These are phyloP conservation scores for Octopus sinensis DNA, from an alignment of 1,140 invertebrate species.

Conservation along the genomic window DNA sequence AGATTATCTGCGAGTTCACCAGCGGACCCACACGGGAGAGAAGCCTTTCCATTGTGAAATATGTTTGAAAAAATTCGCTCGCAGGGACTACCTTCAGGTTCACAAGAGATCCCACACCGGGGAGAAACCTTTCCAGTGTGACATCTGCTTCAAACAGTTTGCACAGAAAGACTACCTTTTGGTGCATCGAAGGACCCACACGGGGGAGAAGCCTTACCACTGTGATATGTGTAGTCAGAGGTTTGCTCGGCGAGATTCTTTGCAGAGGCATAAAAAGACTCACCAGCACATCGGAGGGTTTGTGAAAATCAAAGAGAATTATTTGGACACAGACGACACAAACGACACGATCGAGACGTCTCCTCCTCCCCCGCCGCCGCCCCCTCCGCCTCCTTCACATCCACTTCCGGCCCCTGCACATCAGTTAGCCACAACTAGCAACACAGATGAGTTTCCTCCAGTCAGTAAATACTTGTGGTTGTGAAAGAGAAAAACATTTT, in stretches of 20 bases:
- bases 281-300: neutral
- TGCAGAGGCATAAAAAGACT: slow-evolving; percentile 21
- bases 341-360: too few species aligned
- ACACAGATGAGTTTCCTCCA: neutral
- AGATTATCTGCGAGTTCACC: slow-evolving; percentile 58
- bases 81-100: slow-evolving; percentile 46
- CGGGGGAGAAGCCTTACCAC: slow-evolving; percentile 55
- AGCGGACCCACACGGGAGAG: slow-evolving; percentile 57
- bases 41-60: slow-evolving; percentile 45
- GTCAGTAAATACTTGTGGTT: neutral
- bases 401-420: neutral
- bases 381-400: too few species aligned
- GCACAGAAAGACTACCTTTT: slow-evolving; percentile 35
- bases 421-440: neutral
- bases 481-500: neutral
- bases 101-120: slow-evolving; percentile 28
- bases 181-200: slow-evolving; percentile 49
- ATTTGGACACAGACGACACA: too few species aligned
- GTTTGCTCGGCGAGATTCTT: slow-evolving; percentile 31
- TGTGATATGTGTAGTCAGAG: slow-evolving; percentile 40
- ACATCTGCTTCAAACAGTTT: slow-evolving; percentile 67
- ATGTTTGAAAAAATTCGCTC: slow-evolving; percentile 21
- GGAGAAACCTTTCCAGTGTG: slow-evolving; percentile 39
- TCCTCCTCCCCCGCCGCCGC: too few species aligned
- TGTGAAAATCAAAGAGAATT: neutral